Evolutionary conservation across 1,140 invertebrate species (phyloP).

Genomic region (Acromyrmex charruanus): DNA sequence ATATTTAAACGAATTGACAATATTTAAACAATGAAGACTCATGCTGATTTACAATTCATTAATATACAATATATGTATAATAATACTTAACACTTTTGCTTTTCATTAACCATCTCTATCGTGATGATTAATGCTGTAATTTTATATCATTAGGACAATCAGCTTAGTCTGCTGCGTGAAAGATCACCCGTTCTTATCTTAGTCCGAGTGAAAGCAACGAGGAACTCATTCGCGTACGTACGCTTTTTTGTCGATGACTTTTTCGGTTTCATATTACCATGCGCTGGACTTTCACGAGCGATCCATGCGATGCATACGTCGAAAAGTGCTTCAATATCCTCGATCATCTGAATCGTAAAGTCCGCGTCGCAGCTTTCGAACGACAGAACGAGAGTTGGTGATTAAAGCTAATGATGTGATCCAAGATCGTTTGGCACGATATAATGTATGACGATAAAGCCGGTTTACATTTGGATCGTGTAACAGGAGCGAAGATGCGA

Average conservation of each 20-base stretch:
- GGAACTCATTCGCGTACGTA: constrained; percentile 62
- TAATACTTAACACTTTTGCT: constrained; percentile 13
- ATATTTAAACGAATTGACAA: neutral
- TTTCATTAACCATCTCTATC: neutral
- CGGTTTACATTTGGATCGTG: neutral
- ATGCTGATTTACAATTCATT: neutral
- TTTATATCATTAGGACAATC: constrained; percentile 63
- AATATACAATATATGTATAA: neutral
- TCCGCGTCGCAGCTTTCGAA: neutral
- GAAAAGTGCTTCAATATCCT: constrained; percentile 12
- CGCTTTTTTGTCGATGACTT: constrained; percentile 29
- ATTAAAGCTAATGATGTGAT: constrained; percentile 4
- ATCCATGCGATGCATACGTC: neutral
- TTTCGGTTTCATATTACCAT: constrained; percentile 62
- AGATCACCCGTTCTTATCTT: constrained; percentile 51
- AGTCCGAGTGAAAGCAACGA: constrained; percentile 67
- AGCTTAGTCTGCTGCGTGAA: constrained; percentile 51
- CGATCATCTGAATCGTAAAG: neutral
- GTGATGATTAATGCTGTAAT: constrained; percentile 12
- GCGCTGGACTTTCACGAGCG: constrained; percentile 65
- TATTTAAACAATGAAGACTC: neutral
- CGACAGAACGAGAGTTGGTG: neutral
- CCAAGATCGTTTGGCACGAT: neutral
- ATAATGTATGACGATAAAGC: constrained; percentile 20
- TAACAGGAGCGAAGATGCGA: neutral